These are phyloP conservation scores for Stenichneumon culpator DNA, from an alignment of 2,888 invertebrate species.

Conservation along the genomic window DNA sequence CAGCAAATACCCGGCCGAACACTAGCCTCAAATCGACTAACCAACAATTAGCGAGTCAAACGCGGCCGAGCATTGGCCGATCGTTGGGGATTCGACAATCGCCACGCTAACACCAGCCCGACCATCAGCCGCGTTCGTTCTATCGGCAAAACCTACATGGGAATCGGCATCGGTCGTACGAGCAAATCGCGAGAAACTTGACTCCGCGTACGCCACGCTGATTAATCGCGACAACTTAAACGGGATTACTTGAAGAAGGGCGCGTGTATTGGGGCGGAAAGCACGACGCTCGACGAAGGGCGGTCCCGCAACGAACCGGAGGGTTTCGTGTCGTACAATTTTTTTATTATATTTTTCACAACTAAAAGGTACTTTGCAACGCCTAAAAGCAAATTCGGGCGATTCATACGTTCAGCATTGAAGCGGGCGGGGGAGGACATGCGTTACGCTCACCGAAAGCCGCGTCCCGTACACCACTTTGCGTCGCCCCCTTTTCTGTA, in stretches of 20 bases:
- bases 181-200: conserved; percentile 42
- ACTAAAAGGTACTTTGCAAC: conserved; percentile 69
- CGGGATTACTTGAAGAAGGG: conserved; percentile 35
- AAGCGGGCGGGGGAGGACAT: conserved; percentile 42
- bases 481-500: conserved; percentile 62
- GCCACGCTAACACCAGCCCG: no score
- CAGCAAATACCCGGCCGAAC: no score
- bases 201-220: conserved; percentile 48
- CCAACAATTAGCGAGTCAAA: no score
- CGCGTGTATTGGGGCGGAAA: conserved; percentile 17
- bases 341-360: conserved; percentile 68
- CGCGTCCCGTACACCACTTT: conserved; percentile 64
- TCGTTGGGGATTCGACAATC: no score
- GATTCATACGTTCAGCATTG: conserved; percentile 65
- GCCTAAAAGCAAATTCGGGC: conserved; percentile 69
- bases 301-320: neutral
- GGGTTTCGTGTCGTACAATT: conserved; percentile 34
- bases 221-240: conserved; percentile 65
- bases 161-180: neutral
- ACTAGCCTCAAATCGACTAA: no score
- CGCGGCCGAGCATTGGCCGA: no score
- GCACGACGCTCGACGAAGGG: conserved; percentile 15
- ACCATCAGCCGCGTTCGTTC: no score
- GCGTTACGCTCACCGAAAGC: conserved; percentile 41
- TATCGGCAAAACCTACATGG: neutral